phyloP scores from a whole-genome alignment of 2,113 vertebrate genomes.

The Lonchura striata region DNA sequence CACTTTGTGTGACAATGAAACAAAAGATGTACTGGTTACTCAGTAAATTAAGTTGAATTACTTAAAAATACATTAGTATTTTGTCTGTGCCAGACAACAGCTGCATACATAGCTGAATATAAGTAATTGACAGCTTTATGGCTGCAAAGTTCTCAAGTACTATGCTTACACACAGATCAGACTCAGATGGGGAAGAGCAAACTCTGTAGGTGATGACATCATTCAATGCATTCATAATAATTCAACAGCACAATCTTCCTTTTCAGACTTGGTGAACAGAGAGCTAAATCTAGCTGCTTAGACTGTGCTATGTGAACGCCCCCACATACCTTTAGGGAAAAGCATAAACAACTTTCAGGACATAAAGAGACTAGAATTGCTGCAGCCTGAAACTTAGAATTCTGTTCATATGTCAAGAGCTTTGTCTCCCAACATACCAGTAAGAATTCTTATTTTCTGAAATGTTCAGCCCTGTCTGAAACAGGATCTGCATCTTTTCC shows the following conservation, averaged over 20 bases:
- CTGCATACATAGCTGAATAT: neutral
- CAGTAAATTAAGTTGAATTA: neutral
- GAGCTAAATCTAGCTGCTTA: neutral
- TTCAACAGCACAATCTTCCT: neutral
- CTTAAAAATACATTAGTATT: neutral
- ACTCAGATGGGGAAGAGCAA: neutral
- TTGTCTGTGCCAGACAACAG: neutral
- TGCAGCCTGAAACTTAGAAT: neutral
- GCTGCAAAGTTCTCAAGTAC: neutral
- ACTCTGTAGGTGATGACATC: neutral
- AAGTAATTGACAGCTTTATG: neutral
- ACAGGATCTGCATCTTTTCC: neutral
- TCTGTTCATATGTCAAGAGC: neutral
- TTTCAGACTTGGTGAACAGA: neutral
- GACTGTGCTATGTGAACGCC: rapidly evolving
- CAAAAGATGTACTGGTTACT: neutral
- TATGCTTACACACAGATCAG: neutral
- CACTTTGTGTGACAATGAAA: neutral
- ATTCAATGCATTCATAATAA: neutral
- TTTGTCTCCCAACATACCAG: neutral
- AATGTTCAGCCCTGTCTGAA: neutral
- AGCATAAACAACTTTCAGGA: neutral
- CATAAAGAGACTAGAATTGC: neutral
- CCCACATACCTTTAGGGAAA: neutral
- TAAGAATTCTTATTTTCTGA: neutral